Base-by-base conservation (phyloP, 2,888 invertebrate species). In the Apotomis capreana region DNA sequence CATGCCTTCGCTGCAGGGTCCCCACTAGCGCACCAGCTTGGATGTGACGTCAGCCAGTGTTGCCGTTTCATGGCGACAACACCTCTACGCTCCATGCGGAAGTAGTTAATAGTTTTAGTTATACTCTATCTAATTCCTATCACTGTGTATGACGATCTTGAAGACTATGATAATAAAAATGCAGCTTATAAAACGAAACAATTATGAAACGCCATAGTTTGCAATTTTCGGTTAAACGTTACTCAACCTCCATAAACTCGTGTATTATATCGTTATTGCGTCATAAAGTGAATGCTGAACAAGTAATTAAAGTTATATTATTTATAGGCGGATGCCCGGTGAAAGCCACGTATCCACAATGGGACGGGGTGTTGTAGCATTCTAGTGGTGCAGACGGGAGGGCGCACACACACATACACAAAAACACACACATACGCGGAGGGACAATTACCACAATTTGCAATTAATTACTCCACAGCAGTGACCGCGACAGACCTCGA, bases 381-480 rank as follows among this genome's bases (percentile, higher is more conserved):
- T 64, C 58, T 68, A 37, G 58, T 63, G 72, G 77, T 59, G 75
- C 81, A 79, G 78, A 78, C 75, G 77, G 77, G 57, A 26, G 70
- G 69, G 37, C 57, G 8, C 58, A 15, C 58, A 46, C 72, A 68
- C 62, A 72, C 51, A 67, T n/a, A 58, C 57, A 59, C 15, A 12
- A 52, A 37, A 52, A 46, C 68, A 68, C 62, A 72, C 51, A 67
- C 26, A 58, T 58, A 59, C 15, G 26, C 59, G 60, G 46, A 81
- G 80, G 79, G 76, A 77, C 83, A 80, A 84, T 83, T 81, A 84
- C 83, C 84, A 82, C 87, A 86, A 87, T 87, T 85, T 84, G 84
- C 85, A 85, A 89, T 88, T 89, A 88, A 88, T 87, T 87, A 86
- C 85, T 78, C 76, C 76, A 75, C 75, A 77, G 76, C 79, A 73